phyloP scores from a whole-genome alignment of 2,888 invertebrate genomes.

The Pseudeuparius sepicola region DNA sequence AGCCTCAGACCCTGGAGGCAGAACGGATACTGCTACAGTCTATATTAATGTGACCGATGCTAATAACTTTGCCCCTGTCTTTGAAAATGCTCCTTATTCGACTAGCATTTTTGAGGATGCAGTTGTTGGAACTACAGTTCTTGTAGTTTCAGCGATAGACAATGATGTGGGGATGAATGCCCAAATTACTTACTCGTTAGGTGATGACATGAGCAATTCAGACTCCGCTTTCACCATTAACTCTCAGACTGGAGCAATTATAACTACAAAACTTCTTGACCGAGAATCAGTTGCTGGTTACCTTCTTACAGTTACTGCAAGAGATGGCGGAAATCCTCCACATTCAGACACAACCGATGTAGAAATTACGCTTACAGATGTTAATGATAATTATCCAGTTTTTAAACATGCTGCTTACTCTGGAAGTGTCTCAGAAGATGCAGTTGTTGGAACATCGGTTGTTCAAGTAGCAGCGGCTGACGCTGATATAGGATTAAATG shows the following conservation, averaged over 20 bases:
- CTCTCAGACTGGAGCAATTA: constrained; percentile 85
- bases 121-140: constrained; percentile 80
- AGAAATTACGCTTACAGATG: constrained; percentile 89
- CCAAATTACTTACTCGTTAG: constrained; percentile 69
- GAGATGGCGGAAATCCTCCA: constrained; percentile 85
- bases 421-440: constrained; percentile 79
- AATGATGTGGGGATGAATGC: constrained; percentile 94
- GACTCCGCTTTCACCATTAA: constrained; percentile 75
- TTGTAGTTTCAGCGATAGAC: constrained; percentile 86
- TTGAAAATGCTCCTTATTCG: constrained; percentile 87
- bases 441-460: constrained; percentile 53
- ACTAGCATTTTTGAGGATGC: constrained; percentile 89
- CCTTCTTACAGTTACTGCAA: constrained; percentile 81
- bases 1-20: constrained; percentile 82
- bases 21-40: constrained; percentile 80
- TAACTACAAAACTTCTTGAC: constrained; percentile 76
- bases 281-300: constrained; percentile 75
- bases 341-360: constrained; percentile 91
- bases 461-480: constrained; percentile 55
- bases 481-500: constrained; percentile 79
- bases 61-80: constrained; percentile 87
- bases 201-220: constrained; percentile 52
- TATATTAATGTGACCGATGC: constrained; percentile 91
- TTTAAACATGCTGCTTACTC: constrained; percentile 77
- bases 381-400: constrained; percentile 88